A percentile compares a stretch with the other conserved stretches of the same genome.
Evolutionary conservation across 2,888 invertebrate species (phyloP).

Genomic region (Coelinius sp.): DNA sequence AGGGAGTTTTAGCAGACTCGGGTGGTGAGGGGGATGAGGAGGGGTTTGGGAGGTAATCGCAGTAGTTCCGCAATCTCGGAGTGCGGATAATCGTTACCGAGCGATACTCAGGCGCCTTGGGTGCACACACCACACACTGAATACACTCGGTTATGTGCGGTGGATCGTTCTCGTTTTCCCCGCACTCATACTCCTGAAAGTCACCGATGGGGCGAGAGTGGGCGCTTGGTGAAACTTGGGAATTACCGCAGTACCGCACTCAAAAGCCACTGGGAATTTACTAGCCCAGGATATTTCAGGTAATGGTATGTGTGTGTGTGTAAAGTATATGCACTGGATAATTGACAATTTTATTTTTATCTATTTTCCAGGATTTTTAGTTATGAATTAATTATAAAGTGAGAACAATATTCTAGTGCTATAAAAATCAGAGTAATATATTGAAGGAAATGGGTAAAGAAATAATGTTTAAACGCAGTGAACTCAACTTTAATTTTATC

Average conservation of each 20-base stretch:
- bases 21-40: neutral
- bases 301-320: neutral
- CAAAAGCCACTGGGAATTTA: conserved; percentile 25
- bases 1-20: neutral
- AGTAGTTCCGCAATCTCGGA: conserved; percentile 29
- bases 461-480: too few relatives aligned
- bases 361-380: too few relatives aligned
- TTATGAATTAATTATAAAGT: too few relatives aligned
- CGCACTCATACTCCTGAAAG: conserved; percentile 8
- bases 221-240: conserved; percentile 33
- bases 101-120: conserved; percentile 31
- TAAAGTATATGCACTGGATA: too few relatives aligned
- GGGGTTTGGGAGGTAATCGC: neutral
- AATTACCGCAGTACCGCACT: conserved; percentile 31
- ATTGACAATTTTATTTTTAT: neutral
- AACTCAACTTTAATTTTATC: too few relatives aligned
- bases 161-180: conserved; percentile 9
- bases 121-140: conserved; percentile 21
- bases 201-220: conserved; percentile 3
- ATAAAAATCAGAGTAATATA: neutral
- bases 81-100: conserved; percentile 35
- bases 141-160: conserved; percentile 8
- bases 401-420: too few relatives aligned
- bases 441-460: too few relatives aligned
- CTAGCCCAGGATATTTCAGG: neutral